Evolutionary conservation across 2,797 vertebrate species (phyloP).

Genomic region (Lutjanus argentimaculatus): DNA sequence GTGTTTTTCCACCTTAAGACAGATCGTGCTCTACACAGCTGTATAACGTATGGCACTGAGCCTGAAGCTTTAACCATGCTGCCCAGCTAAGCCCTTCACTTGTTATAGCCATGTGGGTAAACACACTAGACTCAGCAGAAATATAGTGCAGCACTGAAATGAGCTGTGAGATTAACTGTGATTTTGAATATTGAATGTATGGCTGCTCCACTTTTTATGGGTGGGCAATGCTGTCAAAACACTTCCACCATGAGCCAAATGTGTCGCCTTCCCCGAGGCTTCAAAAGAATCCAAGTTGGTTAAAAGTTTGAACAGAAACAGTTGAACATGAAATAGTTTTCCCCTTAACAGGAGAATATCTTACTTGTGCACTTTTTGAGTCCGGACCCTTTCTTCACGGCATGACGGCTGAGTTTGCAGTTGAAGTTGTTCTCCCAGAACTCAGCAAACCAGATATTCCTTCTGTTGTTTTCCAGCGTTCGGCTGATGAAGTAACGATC

Average conservation of each 20-base stretch:
- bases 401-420: constrained; percentile 97
- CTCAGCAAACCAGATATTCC: constrained; percentile 99
- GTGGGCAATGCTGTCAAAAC: constrained; percentile 61
- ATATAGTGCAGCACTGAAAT: constrained; percentile 44
- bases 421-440: constrained; percentile 99
- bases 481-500: constrained; percentile 98
- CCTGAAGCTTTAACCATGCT: constrained; percentile 50
- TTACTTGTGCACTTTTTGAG: constrained; percentile 99
- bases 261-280: constrained; percentile 49
- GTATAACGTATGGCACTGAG: constrained; percentile 53
- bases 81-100: constrained; percentile 50
- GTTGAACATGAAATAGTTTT: constrained; percentile 18
- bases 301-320: constrained; percentile 62
- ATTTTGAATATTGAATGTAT: constrained; percentile 56
- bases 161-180: constrained; percentile 55
- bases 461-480: constrained; percentile 97
- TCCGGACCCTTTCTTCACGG: constrained; percentile 94
- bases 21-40: constrained; percentile 46
- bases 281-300: constrained; percentile 25
- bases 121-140: constrained; percentile 73
- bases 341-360: constrained; percentile 70
- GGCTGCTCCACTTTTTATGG: constrained; percentile 46
- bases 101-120: constrained; percentile 55
- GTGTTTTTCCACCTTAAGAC: constrained; percentile 44
- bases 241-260: constrained; percentile 53